Evolutionary conservation across 2,888 invertebrate species (phyloP), one percentile per base, ranked within the genome.

Genomic region (Diabrotica balteata): DNA sequence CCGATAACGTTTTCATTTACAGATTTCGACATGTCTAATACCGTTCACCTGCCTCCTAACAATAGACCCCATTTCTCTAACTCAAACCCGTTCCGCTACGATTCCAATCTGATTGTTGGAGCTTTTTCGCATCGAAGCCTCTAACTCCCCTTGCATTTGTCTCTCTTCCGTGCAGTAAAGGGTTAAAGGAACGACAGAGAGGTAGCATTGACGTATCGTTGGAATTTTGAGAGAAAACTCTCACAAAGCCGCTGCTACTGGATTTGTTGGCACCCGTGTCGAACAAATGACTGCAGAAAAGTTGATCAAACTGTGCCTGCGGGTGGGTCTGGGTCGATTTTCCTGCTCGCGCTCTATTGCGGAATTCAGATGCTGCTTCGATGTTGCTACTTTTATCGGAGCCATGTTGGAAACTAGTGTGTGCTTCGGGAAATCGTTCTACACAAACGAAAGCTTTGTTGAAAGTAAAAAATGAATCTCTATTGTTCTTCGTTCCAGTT

Each of bases 261-360:
- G 83, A 84, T 84, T 84, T 84, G 84, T 84, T 82, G 84, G 82
- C 84, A 81, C 82, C 82, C 82, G 80, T 84, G 84, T 84, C 82
- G 84, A 81, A 84, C 84, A 84, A 84, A 84, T 84, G 84, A 84
- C 83, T 83, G 80, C 78, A 78, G 81, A 79, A 80, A 80, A 83
- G 81, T 82, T 82, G 82, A 82, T 82, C 82, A 82, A 83, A 82
- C 77, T 80, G 76, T 70, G 77, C 78, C 76, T 74, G 70, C 72
- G 77, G 80, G 76, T 74, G 72, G 78, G 77, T 76, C 32, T 22
- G 74, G 74, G 75, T 66, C 58, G 62, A 63, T 67, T 67, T 59
- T 62, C 52, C 45, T 43, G 53, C 47, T 65, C 22, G 42, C 22
- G 22, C 61, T 53, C 10, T 68, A 65, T 68, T 66, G 62, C 68